These are phyloP conservation scores for Phacellophora camtschatica DNA, from an alignment of 30 jellyfish, hydroid and myxozoan species.

Conservation along the genomic window DNA sequence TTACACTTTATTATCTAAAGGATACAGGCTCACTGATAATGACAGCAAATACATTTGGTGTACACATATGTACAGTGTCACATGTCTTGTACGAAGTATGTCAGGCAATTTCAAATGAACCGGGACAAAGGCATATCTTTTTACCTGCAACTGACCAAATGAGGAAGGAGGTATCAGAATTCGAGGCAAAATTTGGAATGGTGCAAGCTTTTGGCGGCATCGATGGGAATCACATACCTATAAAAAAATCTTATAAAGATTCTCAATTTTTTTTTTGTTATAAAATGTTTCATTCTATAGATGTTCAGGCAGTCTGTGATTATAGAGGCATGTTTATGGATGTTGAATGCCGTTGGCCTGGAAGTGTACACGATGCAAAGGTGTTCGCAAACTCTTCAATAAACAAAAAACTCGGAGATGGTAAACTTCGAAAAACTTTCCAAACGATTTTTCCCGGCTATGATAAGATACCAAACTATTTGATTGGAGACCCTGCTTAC, in stretches of 20 bases:
- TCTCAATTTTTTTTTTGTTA: no score
- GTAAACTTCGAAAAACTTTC: background rate
- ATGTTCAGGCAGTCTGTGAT: constrained; percentile 77
- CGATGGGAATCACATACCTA: no score
- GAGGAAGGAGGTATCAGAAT: no score
- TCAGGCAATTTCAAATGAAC: no score
- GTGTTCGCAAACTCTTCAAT: constrained; percentile 31
- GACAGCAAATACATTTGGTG: constrained; percentile 67
- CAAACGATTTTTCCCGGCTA: background rate
- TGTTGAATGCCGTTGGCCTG: constrained; percentile 79
- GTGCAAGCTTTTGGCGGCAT: no score
- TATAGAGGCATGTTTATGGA: constrained; percentile 62
- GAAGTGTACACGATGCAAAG: constrained; percentile 68
- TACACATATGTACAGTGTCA: constrained; percentile 28
- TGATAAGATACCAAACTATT: constrained; percentile 37
- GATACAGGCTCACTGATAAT: constrained; percentile 27
- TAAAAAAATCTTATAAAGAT: no score
- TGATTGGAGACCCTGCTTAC: no score
- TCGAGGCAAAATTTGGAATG: no score
- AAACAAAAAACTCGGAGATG: constrained; percentile 16
- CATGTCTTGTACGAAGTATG: constrained; percentile 28
- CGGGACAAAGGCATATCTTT: no score
- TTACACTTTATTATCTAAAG: constrained; percentile 43
- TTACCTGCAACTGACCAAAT: no score
- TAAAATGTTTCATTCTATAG: constrained; percentile 21